phyloP scores from a whole-genome alignment of 2,888 invertebrate species.

The Epistrophella euchroma region DNA sequence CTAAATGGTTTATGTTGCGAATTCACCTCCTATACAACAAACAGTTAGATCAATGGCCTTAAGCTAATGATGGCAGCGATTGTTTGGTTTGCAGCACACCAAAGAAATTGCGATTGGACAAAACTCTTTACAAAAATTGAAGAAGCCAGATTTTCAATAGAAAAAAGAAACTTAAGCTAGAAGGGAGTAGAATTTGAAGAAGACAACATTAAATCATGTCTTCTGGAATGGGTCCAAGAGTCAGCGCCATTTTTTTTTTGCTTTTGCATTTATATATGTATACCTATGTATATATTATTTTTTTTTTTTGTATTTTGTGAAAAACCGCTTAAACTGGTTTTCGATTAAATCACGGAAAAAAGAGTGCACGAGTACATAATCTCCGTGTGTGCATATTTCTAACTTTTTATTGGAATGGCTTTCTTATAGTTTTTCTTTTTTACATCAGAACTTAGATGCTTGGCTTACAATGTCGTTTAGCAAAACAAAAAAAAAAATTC shows the following conservation, averaged over 20 bases:
- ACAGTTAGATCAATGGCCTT: conserved; percentile 76
- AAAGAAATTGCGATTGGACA: conserved; percentile 45
- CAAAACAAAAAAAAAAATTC: neutral
- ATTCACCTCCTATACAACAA: conserved; percentile 53
- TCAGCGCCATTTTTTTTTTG: conserved; percentile 54
- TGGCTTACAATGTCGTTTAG: neutral
- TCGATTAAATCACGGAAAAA: conserved; percentile 38
- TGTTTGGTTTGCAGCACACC: conserved; percentile 27
- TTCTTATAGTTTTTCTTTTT: conserved; percentile 11
- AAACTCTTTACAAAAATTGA: conserved; percentile 26
- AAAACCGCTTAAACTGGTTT: conserved; percentile 69
- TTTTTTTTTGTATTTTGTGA: conserved; percentile 38
- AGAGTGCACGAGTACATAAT: conserved; percentile 46
- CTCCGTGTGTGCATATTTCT: conserved; percentile 39
- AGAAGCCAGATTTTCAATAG: conserved; percentile 44
- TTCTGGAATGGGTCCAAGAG: conserved; percentile 60
- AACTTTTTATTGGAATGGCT: conserved; percentile 31
- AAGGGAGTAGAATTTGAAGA: conserved; percentile 44
- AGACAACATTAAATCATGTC: conserved; percentile 67
- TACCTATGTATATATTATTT: too few species aligned
- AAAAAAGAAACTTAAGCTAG: conserved; percentile 32
- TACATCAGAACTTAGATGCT: neutral
- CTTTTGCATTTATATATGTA: conserved; percentile 6
- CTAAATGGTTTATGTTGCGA: conserved; percentile 68
- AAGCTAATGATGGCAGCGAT: conserved; percentile 66